A percentile compares a stretch with the other conserved stretches of the same genome.
Conservation (phyloP, 2,797 vertebrate genomes). For the Choloepus didactylus region DNA sequence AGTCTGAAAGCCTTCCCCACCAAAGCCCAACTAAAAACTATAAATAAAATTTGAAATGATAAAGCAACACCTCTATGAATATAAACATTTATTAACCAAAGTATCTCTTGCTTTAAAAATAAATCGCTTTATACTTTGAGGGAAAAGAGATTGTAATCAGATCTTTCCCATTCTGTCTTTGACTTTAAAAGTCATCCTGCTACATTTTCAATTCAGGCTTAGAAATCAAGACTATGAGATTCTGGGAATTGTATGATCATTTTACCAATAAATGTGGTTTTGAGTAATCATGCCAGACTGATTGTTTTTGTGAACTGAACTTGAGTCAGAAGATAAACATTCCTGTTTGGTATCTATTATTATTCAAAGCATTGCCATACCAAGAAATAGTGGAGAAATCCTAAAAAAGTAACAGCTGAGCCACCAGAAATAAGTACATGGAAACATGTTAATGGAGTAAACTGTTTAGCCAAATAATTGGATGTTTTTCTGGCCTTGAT, state of each 20-base stretch:
- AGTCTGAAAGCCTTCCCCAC: not conserved
- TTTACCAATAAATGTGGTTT: slow-evolving; percentile 77
- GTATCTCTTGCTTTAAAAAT: slow-evolving; percentile 76
- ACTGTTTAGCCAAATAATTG: not conserved
- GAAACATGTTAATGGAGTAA: not conserved
- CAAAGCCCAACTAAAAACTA: slow-evolving; percentile 55
- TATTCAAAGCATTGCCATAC: slow-evolving; percentile 31
- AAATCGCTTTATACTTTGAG: slow-evolving; percentile 50
- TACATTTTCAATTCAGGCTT: slow-evolving; percentile 64
- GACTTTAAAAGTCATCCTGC: slow-evolving; percentile 63
- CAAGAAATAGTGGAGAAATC: not conserved
- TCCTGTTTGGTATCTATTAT: slow-evolving; percentile 11
- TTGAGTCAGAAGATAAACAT: slow-evolving; percentile 49
- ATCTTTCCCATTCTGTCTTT: slow-evolving; percentile 67
- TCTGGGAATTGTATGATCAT: slow-evolving; percentile 64
- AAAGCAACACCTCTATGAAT: slow-evolving; percentile 44
- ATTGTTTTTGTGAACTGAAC: slow-evolving; percentile 70
- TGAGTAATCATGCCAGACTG: not conserved
- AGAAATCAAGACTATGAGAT: slow-evolving; percentile 55
- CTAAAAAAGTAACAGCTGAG: not conserved
- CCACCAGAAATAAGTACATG: not conserved
- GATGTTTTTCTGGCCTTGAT: slow-evolving; percentile 7
- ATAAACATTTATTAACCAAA: slow-evolving; percentile 75
- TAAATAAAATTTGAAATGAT: not conserved
- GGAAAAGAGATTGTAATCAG: slow-evolving; percentile 70